Percentiles rank a stretch among this genome's conserved stretches.
These are phyloP conservation scores for Spea hammondii DNA, from an alignment of 2,797 vertebrate species.

Conservation along the genomic window DNA sequence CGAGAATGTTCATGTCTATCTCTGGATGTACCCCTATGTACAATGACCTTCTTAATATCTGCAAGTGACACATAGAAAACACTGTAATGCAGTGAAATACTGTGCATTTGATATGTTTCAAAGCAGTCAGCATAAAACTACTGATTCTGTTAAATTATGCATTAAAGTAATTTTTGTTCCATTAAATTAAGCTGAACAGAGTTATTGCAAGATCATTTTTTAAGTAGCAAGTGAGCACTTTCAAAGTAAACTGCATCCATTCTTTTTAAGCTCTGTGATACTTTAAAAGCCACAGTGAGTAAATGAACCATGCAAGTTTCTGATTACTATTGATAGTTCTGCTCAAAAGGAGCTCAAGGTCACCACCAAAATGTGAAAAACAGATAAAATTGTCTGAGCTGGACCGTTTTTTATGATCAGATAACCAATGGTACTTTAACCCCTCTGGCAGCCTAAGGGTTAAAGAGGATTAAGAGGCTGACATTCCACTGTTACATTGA, in stretches of 20 bases:
- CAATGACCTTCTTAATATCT: too few species aligned
- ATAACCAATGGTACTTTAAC: neutral
- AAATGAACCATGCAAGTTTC: constrained; percentile 45
- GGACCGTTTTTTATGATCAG: neutral
- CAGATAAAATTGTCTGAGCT: constrained; percentile 1
- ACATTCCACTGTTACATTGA: too few species aligned
- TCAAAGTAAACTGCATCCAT: constrained; percentile 17
- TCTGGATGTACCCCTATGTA: too few species aligned
- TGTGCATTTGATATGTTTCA: neutral
- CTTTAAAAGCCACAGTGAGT: constrained; percentile 28
- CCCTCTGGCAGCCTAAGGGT: neutral
- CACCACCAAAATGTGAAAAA: constrained; percentile 32
- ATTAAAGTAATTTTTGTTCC: constrained; percentile 14
- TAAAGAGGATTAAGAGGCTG: too few species aligned
- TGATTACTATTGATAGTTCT: constrained; percentile 48
- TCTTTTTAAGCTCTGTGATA: constrained; percentile 21
- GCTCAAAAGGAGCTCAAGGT: constrained; percentile 30
- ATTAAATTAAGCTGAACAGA: constrained; percentile 21
- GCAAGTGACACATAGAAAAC: too few species aligned
- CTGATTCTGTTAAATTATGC: neutral
- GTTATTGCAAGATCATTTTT: constrained; percentile 7
- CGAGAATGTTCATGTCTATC: too few species aligned
- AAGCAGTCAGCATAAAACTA: constrained; percentile 3
- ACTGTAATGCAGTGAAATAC: neutral
- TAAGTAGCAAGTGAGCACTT: constrained; percentile 20